A percentile compares a stretch with the other conserved stretches of the same genome.
Evolutionary conservation across 1,140 invertebrate genomes (phyloP).

Genomic region (Harlomillsia oculata): DNA sequence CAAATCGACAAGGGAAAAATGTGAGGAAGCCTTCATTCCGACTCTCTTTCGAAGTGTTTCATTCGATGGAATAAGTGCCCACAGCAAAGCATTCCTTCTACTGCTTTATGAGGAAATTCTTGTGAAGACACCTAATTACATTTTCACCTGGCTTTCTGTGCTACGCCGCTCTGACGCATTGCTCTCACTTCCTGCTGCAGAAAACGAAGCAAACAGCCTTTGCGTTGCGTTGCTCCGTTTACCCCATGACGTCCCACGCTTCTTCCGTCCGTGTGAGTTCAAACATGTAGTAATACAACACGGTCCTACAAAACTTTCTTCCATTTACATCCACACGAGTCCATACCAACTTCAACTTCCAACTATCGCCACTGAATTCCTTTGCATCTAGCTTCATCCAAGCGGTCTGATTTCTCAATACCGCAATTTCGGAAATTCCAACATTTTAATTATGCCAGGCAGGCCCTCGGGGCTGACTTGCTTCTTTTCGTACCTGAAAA

Average conservation of each 20-base stretch:
- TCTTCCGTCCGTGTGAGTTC: too few species aligned
- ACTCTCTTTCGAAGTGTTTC: too few species aligned
- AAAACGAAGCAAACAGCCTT: too few species aligned
- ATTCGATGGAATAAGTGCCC: conserved; percentile 21
- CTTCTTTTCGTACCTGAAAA: neutral
- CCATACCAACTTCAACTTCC: neutral
- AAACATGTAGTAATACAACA: too few species aligned
- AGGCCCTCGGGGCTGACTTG: neutral
- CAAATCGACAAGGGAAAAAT: too few species aligned
- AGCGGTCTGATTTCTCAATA: conserved; percentile 7
- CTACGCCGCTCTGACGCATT: neutral
- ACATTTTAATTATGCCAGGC: conserved; percentile 22
- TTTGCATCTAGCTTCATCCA: conserved; percentile 9
- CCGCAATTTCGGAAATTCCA: conserved; percentile 21
- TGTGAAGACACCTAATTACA: conserved; percentile 32
- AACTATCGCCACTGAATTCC: too few species aligned
- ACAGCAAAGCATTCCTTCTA: conserved; percentile 25
- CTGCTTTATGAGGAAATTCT: conserved; percentile 30
- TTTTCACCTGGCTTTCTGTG: conserved; percentile 30
- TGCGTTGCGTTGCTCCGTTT: too few species aligned
- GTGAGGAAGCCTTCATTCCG: too few species aligned
- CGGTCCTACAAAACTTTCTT: neutral
- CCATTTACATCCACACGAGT: neutral
- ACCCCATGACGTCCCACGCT: too few species aligned
- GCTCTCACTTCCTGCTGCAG: too few species aligned